phyloP scores from a whole-genome alignment of 2,113 vertebrate genomes.

The Cnemophilus loriae region DNA sequence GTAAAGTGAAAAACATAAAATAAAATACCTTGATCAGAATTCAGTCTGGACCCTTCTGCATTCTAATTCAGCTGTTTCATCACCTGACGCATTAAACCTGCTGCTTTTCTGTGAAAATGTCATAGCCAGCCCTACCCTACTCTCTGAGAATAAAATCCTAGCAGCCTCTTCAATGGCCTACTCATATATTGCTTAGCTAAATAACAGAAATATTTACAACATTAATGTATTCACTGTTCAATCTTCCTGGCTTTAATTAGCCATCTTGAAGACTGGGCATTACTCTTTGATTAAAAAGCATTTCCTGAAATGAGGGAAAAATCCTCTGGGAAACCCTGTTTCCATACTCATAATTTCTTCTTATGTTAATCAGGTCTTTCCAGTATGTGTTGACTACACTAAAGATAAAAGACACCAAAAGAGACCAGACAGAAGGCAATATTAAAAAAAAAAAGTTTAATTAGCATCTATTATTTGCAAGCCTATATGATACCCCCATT shows the following conservation, averaged over 20 bases:
- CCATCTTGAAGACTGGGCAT: neutral
- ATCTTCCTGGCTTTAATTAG: conserved; percentile 39
- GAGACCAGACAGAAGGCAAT: neutral
- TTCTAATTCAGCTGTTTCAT: neutral
- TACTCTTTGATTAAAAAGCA: conserved; percentile 37
- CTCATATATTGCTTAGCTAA: neutral
- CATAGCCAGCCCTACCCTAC: neutral
- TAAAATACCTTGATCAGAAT: neutral
- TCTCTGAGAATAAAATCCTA: neutral
- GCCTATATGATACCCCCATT: neutral
- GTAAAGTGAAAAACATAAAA: neutral
- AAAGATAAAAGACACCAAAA: conserved; percentile 49
- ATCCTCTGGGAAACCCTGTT: conserved; percentile 2
- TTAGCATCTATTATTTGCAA: neutral
- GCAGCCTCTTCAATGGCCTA: neutral
- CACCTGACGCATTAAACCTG: neutral
- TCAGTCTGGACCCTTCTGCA: neutral
- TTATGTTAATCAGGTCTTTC: conserved; percentile 28
- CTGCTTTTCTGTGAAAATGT: neutral
- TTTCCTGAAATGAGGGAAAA: conserved; percentile 2
- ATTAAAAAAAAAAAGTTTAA: neutral
- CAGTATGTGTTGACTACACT: neutral
- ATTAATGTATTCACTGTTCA: conserved; percentile 17
- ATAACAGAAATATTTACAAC: neutral
- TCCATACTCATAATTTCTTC: neutral